Percentiles rank a stretch among this genome's conserved stretches.
These are phyloP conservation scores for Stichodactyla mertensii DNA, from an alignment of 64 coral and sea anemone genomes.

Conservation along the genomic window DNA sequence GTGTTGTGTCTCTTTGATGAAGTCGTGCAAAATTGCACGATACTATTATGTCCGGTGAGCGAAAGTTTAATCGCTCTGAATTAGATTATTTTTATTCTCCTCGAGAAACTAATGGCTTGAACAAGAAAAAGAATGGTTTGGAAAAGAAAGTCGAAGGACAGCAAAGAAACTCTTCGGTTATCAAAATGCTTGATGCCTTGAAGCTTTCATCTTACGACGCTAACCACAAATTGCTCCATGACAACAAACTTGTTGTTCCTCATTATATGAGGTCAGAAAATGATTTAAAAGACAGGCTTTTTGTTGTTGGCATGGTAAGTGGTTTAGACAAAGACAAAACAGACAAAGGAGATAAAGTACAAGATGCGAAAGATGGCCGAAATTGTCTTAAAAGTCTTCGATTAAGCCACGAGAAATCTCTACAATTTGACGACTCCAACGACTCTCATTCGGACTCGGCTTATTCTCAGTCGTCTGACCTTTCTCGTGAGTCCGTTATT, in stretches of 20 bases:
- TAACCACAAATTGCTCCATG: not conserved
- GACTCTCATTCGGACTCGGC: constrained; percentile 69
- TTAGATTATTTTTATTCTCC: constrained; percentile 24
- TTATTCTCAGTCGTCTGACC: constrained; percentile 56
- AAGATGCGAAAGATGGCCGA: not conserved
- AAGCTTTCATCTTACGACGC: not conserved
- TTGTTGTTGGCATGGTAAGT: not conserved
- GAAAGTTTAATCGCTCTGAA: constrained; percentile 1
- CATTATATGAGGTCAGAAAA: not conserved
- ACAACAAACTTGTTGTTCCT: not conserved
- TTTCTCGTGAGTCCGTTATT: constrained; percentile 44
- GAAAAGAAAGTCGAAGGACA: not conserved
- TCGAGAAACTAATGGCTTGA: not conserved
- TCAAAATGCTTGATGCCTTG: constrained; percentile 18
- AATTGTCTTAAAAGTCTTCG: not conserved
- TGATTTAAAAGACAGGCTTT: not conserved
- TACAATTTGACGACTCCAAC: not conserved
- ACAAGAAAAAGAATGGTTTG: not conserved
- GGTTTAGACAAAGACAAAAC: not conserved
- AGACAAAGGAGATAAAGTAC: not conserved
- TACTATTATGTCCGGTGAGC: not conserved
- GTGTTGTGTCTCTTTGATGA: not conserved
- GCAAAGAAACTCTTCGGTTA: not conserved
- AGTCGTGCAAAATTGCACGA: not conserved
- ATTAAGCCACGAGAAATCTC: not conserved